Evolutionary conservation across 1,140 invertebrate species (phyloP).

Genomic region (Calosoma granatense): DNA sequence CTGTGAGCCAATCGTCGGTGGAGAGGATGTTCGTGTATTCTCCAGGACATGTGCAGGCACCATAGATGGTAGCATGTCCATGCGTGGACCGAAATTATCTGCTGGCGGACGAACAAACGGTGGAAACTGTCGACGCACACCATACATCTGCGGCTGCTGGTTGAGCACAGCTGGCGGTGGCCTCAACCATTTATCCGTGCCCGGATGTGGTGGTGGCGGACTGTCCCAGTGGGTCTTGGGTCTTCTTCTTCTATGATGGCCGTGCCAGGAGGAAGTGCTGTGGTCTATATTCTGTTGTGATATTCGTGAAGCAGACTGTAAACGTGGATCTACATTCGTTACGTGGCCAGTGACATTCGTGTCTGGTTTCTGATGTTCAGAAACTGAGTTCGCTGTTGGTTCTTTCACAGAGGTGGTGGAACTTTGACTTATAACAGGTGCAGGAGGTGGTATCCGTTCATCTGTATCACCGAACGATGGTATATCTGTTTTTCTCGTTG

Average conservation of each 20-base stretch:
- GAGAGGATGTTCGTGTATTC: constrained; percentile 10
- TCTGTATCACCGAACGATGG: constrained; percentile 40
- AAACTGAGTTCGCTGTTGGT: background rate
- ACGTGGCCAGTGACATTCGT: background rate
- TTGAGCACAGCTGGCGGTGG: background rate
- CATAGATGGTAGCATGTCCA: background rate
- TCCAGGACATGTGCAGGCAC: background rate
- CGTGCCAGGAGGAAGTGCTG: background rate
- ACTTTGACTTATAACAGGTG: constrained; percentile 1
- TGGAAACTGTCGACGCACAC: background rate
- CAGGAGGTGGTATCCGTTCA: constrained; percentile 30
- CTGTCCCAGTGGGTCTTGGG: background rate
- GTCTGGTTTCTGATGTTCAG: background rate
- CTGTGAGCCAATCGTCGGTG: constrained; percentile 30
- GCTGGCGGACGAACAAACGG: background rate
- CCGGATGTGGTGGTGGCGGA: background rate
- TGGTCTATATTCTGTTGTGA: background rate
- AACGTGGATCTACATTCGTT: background rate
- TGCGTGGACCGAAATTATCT: background rate
- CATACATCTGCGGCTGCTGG: background rate
- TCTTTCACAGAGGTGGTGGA: too few species aligned
- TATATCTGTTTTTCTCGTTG: constrained; percentile 20
- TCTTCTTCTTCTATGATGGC: background rate
- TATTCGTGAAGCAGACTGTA: background rate
- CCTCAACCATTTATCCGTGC: background rate